A percentile compares a stretch with the other conserved stretches of the same genome.
These are phyloP conservation scores for zebrafish (Danio rerio) DNA, from an alignment of 2,113 vertebrate genomes.

Conservation along the genomic window DNA sequence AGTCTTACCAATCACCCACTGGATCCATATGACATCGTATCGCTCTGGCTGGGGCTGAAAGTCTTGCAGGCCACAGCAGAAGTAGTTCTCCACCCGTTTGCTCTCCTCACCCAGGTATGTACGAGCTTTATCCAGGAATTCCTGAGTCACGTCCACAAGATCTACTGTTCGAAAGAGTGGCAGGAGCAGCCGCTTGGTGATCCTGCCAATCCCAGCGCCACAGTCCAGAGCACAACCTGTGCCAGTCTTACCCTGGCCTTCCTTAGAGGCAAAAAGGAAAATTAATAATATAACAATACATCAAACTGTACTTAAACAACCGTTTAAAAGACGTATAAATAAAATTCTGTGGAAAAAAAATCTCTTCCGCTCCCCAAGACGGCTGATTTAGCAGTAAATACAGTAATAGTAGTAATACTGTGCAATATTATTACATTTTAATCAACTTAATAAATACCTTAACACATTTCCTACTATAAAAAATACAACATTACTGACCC, in stretches of 20 bases:
- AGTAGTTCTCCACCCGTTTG: constrained; percentile 87
- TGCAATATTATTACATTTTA: not conserved
- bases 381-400: not conserved
- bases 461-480: no score
- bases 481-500: no score
- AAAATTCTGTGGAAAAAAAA: not conserved
- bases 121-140: constrained; percentile 90
- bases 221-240: constrained; percentile 89
- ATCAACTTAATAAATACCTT: no score
- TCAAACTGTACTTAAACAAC: no score
- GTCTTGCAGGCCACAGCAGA: constrained; percentile 92
- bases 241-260: constrained; percentile 83
- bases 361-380: not conserved
- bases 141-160: constrained; percentile 93
- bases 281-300: no score
- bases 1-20: constrained; percentile 96
- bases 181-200: constrained; percentile 91
- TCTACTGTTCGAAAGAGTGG: constrained; percentile 90
- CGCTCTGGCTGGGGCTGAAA: constrained; percentile 83
- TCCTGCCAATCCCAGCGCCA: constrained; percentile 91
- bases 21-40: constrained; percentile 97
- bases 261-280: constrained; percentile 69
- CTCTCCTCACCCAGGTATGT: constrained; percentile 89
- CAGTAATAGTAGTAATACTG: not conserved
- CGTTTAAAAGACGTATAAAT: no score